Base-by-base conservation (phyloP, 1,140 invertebrate genomes). In the Littorina saxatilis region DNA sequence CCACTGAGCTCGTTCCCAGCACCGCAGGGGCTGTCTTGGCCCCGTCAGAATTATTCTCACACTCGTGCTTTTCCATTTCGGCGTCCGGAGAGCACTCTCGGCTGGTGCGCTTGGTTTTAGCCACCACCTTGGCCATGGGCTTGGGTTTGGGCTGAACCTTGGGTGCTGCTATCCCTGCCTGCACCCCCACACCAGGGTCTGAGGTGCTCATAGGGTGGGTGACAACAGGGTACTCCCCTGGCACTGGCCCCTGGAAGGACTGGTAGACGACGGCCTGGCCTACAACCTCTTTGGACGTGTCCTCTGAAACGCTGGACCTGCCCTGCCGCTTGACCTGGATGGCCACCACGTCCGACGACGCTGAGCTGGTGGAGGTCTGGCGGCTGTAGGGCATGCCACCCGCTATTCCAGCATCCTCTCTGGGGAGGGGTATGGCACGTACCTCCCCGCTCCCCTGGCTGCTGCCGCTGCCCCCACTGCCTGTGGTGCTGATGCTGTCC, bases 81-180 rank as follows among this genome's bases (percentile, higher is more conserved):
- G 87, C 82, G 70, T 90, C 89, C 20, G 89, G 87, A 7, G 89
- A 88, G 68, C 78, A 81, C 82, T 91, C 90, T 23, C 86, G 82
- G 79, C 87, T 89, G 23, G 86, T 83, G 17, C 86, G 85, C 72
- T 89, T 90, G 32, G 94, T 93, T 87, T 94, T 95, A 1, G 95
- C 95, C 52, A 94, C 93, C 86, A 97, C 96, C 93, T 97, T 97
- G 1, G 96, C 96, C 23, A 97, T 95, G n/a, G 96, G 96, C 82
- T 90, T 91, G 7, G 87, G 87, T 87, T 96, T 95, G 20, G 96
- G 96, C 7, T 96, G 93, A 37, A 91, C 88, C 87, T 96, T 94
- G 3, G 97, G 97, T 82, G 97, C 94, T n/a, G n/a, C n/a, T n/a
- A n/a, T n/a, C n/a, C n/a, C n/a, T 0, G 97, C 82, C 63, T 84